Evolutionary conservation across 64 coral and sea anemone species (phyloP).

Genomic region (Montipora efflorescens): DNA sequence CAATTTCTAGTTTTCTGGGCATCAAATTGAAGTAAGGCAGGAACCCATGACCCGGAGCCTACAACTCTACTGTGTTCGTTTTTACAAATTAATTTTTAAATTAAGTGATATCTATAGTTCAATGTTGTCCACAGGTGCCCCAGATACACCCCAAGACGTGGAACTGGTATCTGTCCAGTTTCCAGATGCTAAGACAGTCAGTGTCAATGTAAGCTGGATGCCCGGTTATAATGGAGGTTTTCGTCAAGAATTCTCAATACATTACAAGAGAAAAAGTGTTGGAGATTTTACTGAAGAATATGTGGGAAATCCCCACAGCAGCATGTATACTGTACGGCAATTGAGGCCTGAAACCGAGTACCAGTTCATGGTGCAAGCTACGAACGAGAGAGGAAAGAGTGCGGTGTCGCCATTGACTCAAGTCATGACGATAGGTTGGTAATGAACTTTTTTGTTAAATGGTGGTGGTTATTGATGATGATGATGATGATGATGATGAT

Average conservation of each 20-base stretch:
- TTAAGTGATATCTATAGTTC: too few relatives aligned
- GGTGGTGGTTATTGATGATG: too few relatives aligned
- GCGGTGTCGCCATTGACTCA: not conserved
- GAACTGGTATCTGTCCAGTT: constrained; percentile 9
- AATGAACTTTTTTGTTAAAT: not conserved
- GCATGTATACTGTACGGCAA: constrained; percentile 40
- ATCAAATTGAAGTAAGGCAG: too few relatives aligned
- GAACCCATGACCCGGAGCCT: too few relatives aligned
- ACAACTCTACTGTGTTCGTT: too few relatives aligned
- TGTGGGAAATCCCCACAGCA: constrained; percentile 29
- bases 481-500: too few relatives aligned
- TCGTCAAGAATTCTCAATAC: constrained; percentile 68
- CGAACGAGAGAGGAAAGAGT: constrained; percentile 57
- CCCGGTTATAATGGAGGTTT: constrained; percentile 84
- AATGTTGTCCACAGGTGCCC: constrained; percentile 44
- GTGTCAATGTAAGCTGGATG: constrained; percentile 85
- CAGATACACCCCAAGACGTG: constrained; percentile 79
- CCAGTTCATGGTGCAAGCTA: constrained; percentile 71
- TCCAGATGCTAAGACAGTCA: constrained; percentile 54
- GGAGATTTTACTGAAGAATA: not conserved
- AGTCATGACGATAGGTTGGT: constrained; percentile 68
- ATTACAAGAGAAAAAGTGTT: constrained; percentile 35
- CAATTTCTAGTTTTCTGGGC: too few relatives aligned
- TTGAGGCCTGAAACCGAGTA: constrained; percentile 66
- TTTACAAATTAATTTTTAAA: too few relatives aligned